phyloP scores from a whole-genome alignment of 30 jellyfish, hydroid and myxozoan genomes.

The Nemopilema nomurai region DNA sequence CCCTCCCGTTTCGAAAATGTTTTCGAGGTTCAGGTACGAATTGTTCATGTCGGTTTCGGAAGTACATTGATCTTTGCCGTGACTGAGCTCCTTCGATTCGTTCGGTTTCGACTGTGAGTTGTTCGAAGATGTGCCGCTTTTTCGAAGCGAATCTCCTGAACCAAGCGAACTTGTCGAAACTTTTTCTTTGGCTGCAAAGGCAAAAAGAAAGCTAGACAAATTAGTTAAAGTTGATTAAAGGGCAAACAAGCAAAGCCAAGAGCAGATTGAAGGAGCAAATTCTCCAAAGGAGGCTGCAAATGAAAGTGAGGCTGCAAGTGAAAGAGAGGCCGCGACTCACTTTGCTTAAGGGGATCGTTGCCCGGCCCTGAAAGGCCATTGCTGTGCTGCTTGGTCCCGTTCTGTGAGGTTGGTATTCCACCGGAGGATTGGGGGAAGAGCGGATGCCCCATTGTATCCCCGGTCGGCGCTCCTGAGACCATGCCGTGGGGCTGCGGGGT shows the following conservation, averaged over 20 bases:
- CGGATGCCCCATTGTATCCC: conserved; percentile 69
- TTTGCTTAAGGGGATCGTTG: conserved; percentile 37
- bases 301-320: too few relatives aligned
- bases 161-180: conserved; percentile 42
- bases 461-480: conserved; percentile 61
- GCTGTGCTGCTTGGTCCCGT: conserved; percentile 20
- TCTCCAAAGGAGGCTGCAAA: too few relatives aligned
- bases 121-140: conserved; percentile 24
- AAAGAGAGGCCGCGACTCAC: conserved; percentile 8
- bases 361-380: conserved; percentile 28
- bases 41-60: conserved; percentile 73
- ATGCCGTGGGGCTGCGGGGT: conserved; percentile 63
- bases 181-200: conserved; percentile 48
- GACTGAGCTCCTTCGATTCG: conserved; percentile 35
- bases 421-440: conserved; percentile 54
- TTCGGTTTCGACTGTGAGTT: conserved; percentile 4
- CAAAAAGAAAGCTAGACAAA: not conserved
- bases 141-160: conserved; percentile 87
- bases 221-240: not conserved
- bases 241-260: not conserved
- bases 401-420: conserved; percentile 44
- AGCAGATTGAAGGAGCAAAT: too few relatives aligned
- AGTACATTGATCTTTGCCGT: conserved; percentile 36
- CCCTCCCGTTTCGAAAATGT: conserved; percentile 76
- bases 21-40: conserved; percentile 75